phyloP scores from a whole-genome alignment of 2,888 invertebrate genomes.

The Pemphredon lugubris region DNA sequence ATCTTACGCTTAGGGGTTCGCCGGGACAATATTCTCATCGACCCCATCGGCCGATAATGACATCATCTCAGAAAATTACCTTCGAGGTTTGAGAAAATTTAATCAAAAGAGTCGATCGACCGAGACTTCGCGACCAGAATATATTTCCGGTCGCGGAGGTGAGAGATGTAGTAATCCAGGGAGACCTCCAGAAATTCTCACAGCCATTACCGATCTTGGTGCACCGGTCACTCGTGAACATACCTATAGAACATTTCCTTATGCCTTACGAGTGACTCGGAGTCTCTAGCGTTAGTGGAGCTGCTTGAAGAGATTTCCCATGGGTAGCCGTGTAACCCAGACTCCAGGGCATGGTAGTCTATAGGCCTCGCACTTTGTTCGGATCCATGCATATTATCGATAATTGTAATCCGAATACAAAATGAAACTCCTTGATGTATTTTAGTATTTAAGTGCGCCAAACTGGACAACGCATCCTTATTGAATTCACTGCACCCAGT shows the following conservation, averaged over 20 bases:
- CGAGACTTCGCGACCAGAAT: conserved; percentile 26
- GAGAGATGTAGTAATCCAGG: conserved; percentile 23
- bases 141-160: conserved; percentile 18
- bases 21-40: no score
- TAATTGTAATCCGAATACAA: conserved; percentile 4
- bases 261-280: conserved; percentile 38
- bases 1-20: no score
- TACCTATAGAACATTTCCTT: conserved; percentile 50
- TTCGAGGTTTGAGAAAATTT: conserved; percentile 39
- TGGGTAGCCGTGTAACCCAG: conserved; percentile 44
- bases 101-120: conserved; percentile 43
- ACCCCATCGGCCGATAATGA: no score
- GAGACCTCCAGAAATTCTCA: conserved; percentile 56
- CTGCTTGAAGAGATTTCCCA: conserved; percentile 61
- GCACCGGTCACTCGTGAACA: conserved; percentile 41
- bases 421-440: no score
- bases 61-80: conserved; percentile 2
- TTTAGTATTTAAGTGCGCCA: no score
- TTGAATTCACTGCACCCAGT: no score
- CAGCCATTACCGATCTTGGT: conserved; percentile 52
- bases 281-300: conserved; percentile 21
- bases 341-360: conserved; percentile 35
- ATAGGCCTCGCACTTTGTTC: conserved; percentile 45
- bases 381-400: conserved; percentile 9
- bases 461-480: no score